Evolutionary conservation across 1,140 invertebrate species (phyloP).

Genomic region (Lanistes nyassanus): DNA sequence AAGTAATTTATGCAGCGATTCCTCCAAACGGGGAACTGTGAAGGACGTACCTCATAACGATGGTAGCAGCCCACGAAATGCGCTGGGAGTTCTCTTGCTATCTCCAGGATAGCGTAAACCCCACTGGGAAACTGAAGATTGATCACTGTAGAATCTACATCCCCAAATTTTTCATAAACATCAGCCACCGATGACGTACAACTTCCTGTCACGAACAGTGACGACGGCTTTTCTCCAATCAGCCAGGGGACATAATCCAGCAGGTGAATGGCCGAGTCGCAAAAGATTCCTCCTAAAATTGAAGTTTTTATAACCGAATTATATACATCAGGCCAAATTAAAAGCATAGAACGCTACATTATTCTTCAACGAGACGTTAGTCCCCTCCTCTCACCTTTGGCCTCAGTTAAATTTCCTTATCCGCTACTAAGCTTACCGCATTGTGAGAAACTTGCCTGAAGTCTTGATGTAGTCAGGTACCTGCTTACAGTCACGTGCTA

Average conservation of each 20-base stretch:
- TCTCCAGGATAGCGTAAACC: slow-evolving; percentile 9
- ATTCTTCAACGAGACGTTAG: not conserved
- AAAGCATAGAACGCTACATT: not conserved
- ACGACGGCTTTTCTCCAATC: slow-evolving; percentile 2
- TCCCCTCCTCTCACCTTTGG: too few species aligned
- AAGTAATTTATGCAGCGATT: too few species aligned
- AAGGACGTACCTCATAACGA: too few species aligned
- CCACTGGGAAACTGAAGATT: slow-evolving; percentile 19
- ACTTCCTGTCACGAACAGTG: not conserved
- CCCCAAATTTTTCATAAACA: not conserved
- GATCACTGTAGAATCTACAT: slow-evolving; percentile 20
- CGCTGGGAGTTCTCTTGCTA: not conserved
- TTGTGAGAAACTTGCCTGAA: slow-evolving; percentile 11
- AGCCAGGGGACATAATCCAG: slow-evolving; percentile 25
- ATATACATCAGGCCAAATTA: not conserved
- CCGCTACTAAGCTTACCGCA: too few species aligned
- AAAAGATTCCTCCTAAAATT: slow-evolving; percentile 14
- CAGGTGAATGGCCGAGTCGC: slow-evolving; percentile 15
- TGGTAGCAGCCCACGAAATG: too few species aligned
- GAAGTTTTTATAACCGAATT: too few species aligned
- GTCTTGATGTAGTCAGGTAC: not conserved
- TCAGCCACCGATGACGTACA: not conserved
- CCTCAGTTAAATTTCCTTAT: too few species aligned
- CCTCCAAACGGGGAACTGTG: too few species aligned
- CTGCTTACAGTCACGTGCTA: not conserved